Evolutionary conservation across 2,797 vertebrate genomes (phyloP).

Genomic region (Falco peregrinus): DNA sequence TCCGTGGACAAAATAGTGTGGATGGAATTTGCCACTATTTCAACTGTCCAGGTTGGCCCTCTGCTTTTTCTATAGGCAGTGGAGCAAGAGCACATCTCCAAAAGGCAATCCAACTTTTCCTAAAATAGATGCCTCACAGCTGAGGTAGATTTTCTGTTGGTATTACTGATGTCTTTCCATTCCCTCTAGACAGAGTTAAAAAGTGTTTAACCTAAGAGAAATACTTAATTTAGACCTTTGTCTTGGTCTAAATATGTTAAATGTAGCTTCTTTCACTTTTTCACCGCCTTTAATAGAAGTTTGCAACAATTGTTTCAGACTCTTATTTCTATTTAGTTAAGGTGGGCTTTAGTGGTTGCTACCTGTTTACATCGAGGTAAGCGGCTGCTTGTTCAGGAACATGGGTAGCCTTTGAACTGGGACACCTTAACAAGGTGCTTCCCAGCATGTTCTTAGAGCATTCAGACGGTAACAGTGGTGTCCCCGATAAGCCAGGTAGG

Average conservation of each 20-base stretch:
- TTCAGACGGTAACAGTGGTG: neutral
- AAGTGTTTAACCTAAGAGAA: neutral
- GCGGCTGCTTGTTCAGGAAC: neutral
- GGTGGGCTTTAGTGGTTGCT: neutral
- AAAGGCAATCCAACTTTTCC: neutral
- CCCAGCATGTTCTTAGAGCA: accelerated
- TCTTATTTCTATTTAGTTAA: neutral
- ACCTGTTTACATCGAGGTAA: neutral
- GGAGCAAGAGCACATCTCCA: accelerated
- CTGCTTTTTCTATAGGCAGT: neutral
- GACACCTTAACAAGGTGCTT: neutral
- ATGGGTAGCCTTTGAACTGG: neutral
- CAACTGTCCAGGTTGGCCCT: neutral
- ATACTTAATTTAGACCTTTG: neutral
- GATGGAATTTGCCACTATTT: neutral
- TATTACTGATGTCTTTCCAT: neutral
- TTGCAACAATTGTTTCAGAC: neutral
- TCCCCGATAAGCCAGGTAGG: too few species aligned
- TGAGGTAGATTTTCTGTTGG: neutral
- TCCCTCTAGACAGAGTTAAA: neutral
- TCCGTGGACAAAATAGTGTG: neutral
- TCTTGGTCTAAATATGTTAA: neutral
- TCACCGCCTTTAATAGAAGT: neutral
- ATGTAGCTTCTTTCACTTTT: neutral
- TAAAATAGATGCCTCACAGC: neutral